These are phyloP conservation scores for Drosophila navojoa DNA, from an alignment of 1,140 invertebrate species.

Conservation along the genomic window DNA sequence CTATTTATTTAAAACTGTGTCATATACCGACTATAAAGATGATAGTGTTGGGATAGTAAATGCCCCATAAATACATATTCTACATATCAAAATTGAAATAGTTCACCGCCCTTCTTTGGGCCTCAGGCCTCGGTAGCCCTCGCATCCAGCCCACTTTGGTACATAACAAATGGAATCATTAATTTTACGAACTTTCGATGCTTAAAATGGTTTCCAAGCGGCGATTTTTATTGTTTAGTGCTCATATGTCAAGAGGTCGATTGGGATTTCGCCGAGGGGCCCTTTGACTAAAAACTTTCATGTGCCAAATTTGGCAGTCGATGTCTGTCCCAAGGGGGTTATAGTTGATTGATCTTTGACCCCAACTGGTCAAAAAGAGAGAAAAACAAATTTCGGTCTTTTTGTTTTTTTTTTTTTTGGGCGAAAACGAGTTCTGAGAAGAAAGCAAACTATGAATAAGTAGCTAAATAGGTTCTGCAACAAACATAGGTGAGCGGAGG, in stretches of 20 bases:
- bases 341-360: slow-evolving; percentile 52
- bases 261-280: slow-evolving; percentile 3
- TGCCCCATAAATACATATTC: too few species aligned
- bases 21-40: too few species aligned
- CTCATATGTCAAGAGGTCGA: slow-evolving; percentile 14
- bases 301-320: slow-evolving; percentile 31
- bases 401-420: not conserved
- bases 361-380: slow-evolving; percentile 27
- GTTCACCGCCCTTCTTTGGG: slow-evolving; percentile 1
- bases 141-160: too few species aligned
- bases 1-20: too few species aligned
- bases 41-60: too few species aligned
- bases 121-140: not conserved
- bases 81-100: not conserved
- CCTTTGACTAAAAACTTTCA: slow-evolving; percentile 50
- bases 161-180: not conserved
- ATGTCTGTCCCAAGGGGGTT: slow-evolving; percentile 17
- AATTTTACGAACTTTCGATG: slow-evolving; percentile 33
- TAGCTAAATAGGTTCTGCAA: slow-evolving; percentile 3
- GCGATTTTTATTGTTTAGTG: not conserved
- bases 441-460: slow-evolving; percentile 15
- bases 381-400: too few species aligned
- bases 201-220: slow-evolving; percentile 14
- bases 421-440: slow-evolving; percentile 54
- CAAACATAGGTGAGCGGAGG: not conserved